phyloP scores from a whole-genome alignment of 1,140 invertebrate species.

The Varroa destructor region DNA sequence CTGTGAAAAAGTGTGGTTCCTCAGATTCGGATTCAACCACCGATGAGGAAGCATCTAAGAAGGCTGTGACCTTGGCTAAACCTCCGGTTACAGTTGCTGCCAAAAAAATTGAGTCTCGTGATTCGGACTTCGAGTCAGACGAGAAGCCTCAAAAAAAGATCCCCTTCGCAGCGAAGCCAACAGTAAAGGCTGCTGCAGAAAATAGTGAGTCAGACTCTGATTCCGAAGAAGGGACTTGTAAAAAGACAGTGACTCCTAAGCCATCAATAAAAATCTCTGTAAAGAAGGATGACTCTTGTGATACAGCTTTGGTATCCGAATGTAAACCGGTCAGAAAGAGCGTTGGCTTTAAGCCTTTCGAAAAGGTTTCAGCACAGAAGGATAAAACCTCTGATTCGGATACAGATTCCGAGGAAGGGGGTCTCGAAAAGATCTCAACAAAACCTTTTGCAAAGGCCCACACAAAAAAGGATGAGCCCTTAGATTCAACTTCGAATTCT shows the following conservation, averaged over 20 bases:
- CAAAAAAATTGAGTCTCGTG: not conserved
- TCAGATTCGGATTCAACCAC: constrained; percentile 31
- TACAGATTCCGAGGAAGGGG: constrained; percentile 12
- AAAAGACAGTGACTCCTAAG: not conserved
- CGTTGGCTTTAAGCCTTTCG: not conserved
- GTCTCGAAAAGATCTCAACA: constrained; percentile 10
- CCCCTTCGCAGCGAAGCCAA: not conserved
- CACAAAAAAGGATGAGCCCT: constrained; percentile 24
- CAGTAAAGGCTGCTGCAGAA: not conserved
- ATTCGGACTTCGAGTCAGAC: not conserved
- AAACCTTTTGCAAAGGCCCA: not conserved
- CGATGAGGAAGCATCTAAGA: constrained; percentile 32
- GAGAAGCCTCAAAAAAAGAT: not conserved
- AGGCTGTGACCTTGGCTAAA: constrained; percentile 30
- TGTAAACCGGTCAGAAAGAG: constrained; percentile 35
- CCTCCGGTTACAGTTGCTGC: constrained; percentile 25
- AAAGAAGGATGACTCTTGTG: constrained; percentile 33
- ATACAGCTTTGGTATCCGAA: constrained; percentile 32
- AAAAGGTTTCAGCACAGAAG: not conserved
- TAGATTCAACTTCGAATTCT: constrained; percentile 8
- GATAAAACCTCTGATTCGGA: constrained; percentile 15
- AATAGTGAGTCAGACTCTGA: not conserved
- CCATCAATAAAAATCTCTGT: constrained; percentile 20
- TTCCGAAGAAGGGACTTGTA: constrained; percentile 14
- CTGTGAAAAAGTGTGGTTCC: constrained; percentile 30